A percentile compares a stretch with the other conserved stretches of the same genome.
phyloP scores from a whole-genome alignment of 2,888 invertebrate genomes.

The Iselma pallidipennis region DNA sequence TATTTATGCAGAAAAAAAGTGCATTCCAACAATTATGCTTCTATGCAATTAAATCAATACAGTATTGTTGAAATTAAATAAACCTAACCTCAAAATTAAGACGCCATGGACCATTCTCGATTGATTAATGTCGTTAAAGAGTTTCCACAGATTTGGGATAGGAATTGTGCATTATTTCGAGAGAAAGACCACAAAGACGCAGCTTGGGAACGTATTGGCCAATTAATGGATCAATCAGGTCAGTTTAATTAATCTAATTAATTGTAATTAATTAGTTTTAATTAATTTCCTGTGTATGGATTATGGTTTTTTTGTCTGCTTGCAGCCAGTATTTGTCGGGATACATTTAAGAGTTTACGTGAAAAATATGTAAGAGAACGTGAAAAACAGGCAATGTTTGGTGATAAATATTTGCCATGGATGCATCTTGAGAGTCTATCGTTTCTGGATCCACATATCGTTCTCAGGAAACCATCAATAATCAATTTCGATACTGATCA shows the following conservation, averaged over 20 bases:
- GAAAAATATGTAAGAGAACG: constrained; percentile 45
- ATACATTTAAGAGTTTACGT: constrained; percentile 41
- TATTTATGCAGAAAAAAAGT: not conserved
- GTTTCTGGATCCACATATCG: constrained; percentile 42
- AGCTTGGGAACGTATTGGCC: constrained; percentile 38
- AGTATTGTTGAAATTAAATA: not conserved
- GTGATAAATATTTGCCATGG: constrained; percentile 37
- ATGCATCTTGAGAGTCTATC: constrained; percentile 34
- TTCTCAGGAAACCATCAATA: constrained; percentile 31
- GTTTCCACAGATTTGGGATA: constrained; percentile 42
- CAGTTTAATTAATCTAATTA: constrained; percentile 6
- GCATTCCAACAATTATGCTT: not conserved
- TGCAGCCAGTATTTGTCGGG: constrained; percentile 37
- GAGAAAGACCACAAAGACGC: constrained; percentile 39
- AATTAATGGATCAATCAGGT: constrained; percentile 36
- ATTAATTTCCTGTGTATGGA: not conserved
- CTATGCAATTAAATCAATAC: constrained; percentile 4
- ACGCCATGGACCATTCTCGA: constrained; percentile 32
- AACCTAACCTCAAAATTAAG: constrained; percentile 30
- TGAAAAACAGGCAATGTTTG: constrained; percentile 36
- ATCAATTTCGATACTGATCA: constrained; percentile 19
- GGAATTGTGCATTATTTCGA: constrained; percentile 37
- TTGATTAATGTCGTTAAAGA: constrained; percentile 35
- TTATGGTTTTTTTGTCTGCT: constrained; percentile 13
- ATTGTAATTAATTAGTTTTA: not conserved